Base-by-base conservation (phyloP, 1,140 invertebrate genomes). In the Pogonomyrmex barbatus region DNA sequence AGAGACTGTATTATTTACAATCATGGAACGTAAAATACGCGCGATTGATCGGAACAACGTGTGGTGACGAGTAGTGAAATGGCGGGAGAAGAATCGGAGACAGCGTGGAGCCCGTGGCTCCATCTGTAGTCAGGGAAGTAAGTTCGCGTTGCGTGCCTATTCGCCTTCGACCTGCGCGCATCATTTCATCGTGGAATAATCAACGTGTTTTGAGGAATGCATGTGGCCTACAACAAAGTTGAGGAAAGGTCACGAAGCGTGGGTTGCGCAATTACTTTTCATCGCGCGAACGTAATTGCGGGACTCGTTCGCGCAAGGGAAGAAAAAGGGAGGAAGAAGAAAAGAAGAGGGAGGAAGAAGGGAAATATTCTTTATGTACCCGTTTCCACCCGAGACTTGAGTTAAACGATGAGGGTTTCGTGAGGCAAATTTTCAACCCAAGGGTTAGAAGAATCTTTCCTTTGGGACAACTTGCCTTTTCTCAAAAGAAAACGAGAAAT, bases 221-320 rank as follows among this genome's bases (percentile, higher is more conserved):
- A 83, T 75, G 75, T 79, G 77, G 36, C 76, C 75, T 62, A 70
- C 68, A 85, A 91, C 89, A 86, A 86, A 82, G 89, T 88, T 73
- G 87, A 71, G 45, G 60, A 91, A 88, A 91, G 87, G 90, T 91
- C 90, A 88, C 75, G 77, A 78, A 82, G 84, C 88, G 90, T 76
- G 84, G 75, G 85, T 88, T 77, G 85, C 58, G 68, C 85, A 88
- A 91, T 91, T 84, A 68, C 87, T 89, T 90, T 89, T 91, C 87
- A 91, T 90, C 79, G 87, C 56, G 70, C 71, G 65, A 52, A 56
- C 82, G 85, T 89, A 87, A 89, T 91, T 91, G 85, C 65, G 73
- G 77, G 42, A 88, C 52, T 62, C 67, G 70, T 68, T 8, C 47
- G 58, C 17, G 36, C 58, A 0, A 2, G 1, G 33, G 2, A 4